Evolutionary conservation across 2,888 invertebrate species (phyloP), one percentile per base, ranked within the genome.

Genomic region (Troilus luridus): DNA sequence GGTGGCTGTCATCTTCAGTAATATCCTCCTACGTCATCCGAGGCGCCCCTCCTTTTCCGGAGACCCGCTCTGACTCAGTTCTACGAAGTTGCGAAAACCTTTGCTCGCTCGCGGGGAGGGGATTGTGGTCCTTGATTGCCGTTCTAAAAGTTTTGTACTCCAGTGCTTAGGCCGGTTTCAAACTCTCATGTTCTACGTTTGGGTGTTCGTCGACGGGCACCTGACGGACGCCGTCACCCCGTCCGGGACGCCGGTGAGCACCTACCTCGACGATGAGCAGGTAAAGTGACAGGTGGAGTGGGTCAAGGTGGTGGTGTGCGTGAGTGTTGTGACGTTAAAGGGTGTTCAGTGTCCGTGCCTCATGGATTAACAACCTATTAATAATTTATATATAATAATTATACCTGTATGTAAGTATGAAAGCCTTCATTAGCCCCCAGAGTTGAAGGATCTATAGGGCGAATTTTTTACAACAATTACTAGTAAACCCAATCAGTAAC

Each of bases 61-160:
- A 81, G 81, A 19, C 60, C n/a, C 21, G 27, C 41, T 41, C 21
- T 90, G 90, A 90, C 58, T 90, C 90, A 90, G 24, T 77, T 89
- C 77, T 27, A 58, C 81, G 72, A 90, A 90, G 90, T 90, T 81
- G 90, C 90, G 90, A 90, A 90, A 90, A 81, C 77, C 81, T 72
- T 67, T 41, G 56, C 88, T 62, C 21, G 27, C 41, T 21, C 88
- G 60, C 27, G 90, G 90, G 81, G 90, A 58, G 90, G 67, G 90
- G 72, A 72, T 14, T 60, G 58, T 21, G 90, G 77, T 90, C 90
- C 90, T 90, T 90, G 90, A 17, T 21, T 72, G 27, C 58, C 54
- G 58, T 60, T 90, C 90, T 72, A 41, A 85, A 85, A 85, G 85
- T 56, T 85, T 85, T 56, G 85, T 58, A 85, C 85, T 41, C 60